phyloP scores from a whole-genome alignment of 35 echinoderm and acorn worm genomes.

The Heliocidaris erythrogramma region DNA sequence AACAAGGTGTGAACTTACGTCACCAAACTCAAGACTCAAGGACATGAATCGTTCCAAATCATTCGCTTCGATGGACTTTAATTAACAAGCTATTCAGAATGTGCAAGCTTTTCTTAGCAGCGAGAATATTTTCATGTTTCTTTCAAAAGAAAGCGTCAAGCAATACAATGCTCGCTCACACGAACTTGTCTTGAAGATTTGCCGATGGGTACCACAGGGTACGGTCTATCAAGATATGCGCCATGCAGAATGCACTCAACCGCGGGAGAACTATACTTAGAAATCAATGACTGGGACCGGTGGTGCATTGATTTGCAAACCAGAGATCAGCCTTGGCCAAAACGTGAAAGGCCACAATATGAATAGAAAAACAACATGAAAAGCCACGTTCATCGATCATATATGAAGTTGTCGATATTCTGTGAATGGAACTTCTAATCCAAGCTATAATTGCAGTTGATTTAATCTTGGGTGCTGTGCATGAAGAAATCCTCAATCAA shows the following conservation, averaged over 20 bases:
- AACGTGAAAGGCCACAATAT: background rate
- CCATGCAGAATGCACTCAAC: background rate
- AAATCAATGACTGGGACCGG: background rate
- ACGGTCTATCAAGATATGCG: background rate
- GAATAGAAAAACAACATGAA: background rate
- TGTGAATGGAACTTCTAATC: background rate
- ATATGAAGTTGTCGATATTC: background rate
- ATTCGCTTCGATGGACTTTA: background rate
- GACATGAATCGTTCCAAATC: background rate
- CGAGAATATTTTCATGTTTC: background rate
- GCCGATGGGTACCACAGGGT: background rate
- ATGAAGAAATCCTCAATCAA: too few relatives aligned
- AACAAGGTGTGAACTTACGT: too few relatives aligned
- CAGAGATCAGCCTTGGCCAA: background rate
- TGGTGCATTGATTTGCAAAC: background rate
- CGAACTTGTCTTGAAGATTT: conserved; percentile 12
- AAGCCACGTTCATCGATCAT: background rate
- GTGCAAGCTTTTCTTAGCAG: background rate
- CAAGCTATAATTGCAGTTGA: too few relatives aligned
- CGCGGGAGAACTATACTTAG: background rate
- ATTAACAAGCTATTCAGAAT: background rate
- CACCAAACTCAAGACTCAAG: too few relatives aligned
- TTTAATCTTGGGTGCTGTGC: too few relatives aligned
- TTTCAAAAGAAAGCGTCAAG: background rate
- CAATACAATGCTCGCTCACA: background rate